Evolutionary conservation across 2,797 vertebrate species (phyloP).

Genomic region (Staurois parvus): DNA sequence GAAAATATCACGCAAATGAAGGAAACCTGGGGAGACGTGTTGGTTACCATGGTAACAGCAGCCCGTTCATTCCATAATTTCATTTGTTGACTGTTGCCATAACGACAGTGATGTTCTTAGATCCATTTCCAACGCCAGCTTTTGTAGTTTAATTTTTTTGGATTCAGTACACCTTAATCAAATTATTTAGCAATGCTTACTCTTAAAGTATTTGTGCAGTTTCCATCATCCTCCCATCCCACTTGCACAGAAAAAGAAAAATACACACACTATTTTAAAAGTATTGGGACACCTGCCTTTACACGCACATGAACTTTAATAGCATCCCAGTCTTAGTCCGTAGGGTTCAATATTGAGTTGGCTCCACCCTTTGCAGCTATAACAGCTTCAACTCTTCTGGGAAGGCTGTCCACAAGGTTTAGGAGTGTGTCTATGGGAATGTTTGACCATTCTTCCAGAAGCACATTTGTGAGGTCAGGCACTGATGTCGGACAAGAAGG

Average conservation of each 20-base stretch:
- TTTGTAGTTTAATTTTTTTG: background rate
- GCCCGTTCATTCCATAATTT: conserved; percentile 34
- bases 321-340: too few relatives aligned
- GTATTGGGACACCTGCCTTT: too few relatives aligned
- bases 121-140: conserved; percentile 8
- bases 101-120: conserved; percentile 16
- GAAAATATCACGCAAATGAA: conserved; percentile 52
- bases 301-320: too few relatives aligned
- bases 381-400: too few relatives aligned
- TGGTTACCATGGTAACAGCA: conserved; percentile 49
- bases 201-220: conserved; percentile 3
- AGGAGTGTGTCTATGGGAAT: too few relatives aligned
- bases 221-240: background rate
- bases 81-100: conserved; percentile 56
- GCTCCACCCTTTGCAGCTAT: too few relatives aligned
- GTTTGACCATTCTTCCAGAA: too few relatives aligned
- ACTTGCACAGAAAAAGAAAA: background rate
- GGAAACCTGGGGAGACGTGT: conserved; percentile 51
- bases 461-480: too few relatives aligned
- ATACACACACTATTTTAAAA: too few relatives aligned
- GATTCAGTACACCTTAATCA: background rate
- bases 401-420: too few relatives aligned
- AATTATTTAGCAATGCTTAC: background rate
- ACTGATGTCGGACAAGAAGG: too few relatives aligned
- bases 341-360: too few relatives aligned